Base-by-base conservation (phyloP, 2,113 vertebrate species). In the Lipophrys pholis region DNA sequence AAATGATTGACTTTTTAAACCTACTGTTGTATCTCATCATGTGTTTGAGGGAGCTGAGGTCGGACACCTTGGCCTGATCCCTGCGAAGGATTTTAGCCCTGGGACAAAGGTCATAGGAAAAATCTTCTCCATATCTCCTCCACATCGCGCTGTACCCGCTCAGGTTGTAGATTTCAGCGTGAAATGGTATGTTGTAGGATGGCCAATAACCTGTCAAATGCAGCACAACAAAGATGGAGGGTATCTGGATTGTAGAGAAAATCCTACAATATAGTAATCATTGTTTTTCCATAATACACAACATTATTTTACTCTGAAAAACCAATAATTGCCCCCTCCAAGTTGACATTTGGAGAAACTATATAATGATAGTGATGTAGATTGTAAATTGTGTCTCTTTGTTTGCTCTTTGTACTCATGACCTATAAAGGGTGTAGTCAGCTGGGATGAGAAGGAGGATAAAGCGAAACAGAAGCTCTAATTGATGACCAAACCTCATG, bases 11-110 rank as follows among this genome's bases (percentile, higher is more conserved):
- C 17, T 11, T 50, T 30, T 68, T 66, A 0, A 43, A 92, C 95
- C 53, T 94, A 97, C 96, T 96, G 91, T 97, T 98, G 91, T 96
- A 96, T 94, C 96, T 95, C 96, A 96, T 96, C 80, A 97, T 94
- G 69, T 94, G 85, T 85, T 97, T 97, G 92, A 98, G 93, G 80
- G 94, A 93, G 61, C 66, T 88, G 75, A 96, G 77, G 84, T 91
- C 87, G 0, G 55, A 93, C 83, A 98, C 95, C 45, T 81, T 93
- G 56, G 93, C 95, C 78, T 97, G 96, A 84, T 97, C 96, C 53
- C 96, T 94, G 65, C 95, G 95, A 72, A 98, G 96, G 90, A 97
- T 97, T 92, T 97, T 97, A 84, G 96, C 96, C 83, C 96, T 88
- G 15, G 96, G 93, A 80, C 95, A 95, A 69, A 97, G 92, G 50